Conservation (phyloP, 2,797 vertebrate species). For the Pangasius krempfi region DNA sequence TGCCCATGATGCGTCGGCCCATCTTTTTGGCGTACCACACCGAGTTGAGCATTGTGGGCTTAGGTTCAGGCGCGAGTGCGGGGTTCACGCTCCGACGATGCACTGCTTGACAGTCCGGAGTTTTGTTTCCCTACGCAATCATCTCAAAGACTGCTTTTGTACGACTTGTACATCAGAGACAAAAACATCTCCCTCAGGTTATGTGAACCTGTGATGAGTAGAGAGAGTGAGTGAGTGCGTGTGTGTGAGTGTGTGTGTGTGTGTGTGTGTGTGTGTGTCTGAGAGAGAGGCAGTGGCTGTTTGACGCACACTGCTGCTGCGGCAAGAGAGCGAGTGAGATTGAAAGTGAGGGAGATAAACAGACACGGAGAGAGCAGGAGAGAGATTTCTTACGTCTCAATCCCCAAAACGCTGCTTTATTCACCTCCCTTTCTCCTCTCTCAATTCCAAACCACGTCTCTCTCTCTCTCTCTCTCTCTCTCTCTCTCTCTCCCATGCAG, state of each 20-base stretch:
- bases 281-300: slow-evolving; percentile 39
- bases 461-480: slow-evolving; percentile 38
- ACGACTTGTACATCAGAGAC: not conserved
- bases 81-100: slow-evolving; percentile 57
- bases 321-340: slow-evolving; percentile 26
- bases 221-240: not conserved
- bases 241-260: not conserved
- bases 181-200: slow-evolving; percentile 42
- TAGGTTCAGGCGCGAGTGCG: slow-evolving; percentile 58
- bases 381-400: slow-evolving; percentile 21
- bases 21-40: slow-evolving; percentile 84
- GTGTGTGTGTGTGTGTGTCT: not conserved
- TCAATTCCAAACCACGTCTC: slow-evolving; percentile 18
- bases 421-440: slow-evolving; percentile 16
- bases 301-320: slow-evolving; percentile 58
- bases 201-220: slow-evolving; percentile 36
- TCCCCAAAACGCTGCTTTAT: slow-evolving; percentile 22
- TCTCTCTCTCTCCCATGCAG: slow-evolving; percentile 32
- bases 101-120: not conserved
- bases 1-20: slow-evolving; percentile 82
- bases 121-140: slow-evolving; percentile 34
- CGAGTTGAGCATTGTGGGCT: slow-evolving; percentile 78
- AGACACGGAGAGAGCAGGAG: slow-evolving; percentile 25
- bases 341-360: slow-evolving; percentile 34
- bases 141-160: slow-evolving; percentile 40